A percentile compares a stretch with the other conserved stretches of the same genome.
Evolutionary conservation across 2,888 invertebrate genomes (phyloP).

Genomic region (Melieria picta): DNA sequence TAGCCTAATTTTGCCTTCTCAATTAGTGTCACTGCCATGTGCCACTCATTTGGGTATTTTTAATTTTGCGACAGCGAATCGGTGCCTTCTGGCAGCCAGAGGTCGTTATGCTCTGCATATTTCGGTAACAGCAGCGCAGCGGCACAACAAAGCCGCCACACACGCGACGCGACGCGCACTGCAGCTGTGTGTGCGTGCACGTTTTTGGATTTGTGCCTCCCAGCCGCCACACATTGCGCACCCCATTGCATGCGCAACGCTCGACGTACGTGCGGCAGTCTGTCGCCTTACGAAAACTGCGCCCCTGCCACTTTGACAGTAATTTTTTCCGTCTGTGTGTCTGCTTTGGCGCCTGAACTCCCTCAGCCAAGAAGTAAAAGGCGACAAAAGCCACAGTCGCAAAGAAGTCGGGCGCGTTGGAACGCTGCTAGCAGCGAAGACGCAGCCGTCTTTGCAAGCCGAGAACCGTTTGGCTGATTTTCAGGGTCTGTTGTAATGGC

Average conservation of each 20-base stretch:
- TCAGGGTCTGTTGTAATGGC: background rate
- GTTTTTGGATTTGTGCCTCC: background rate
- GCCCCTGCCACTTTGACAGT: constrained; percentile 2
- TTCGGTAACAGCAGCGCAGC: constrained; percentile 57
- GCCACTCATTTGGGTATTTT: too few relatives aligned
- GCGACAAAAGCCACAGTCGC: too few relatives aligned
- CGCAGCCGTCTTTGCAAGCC: too few relatives aligned
- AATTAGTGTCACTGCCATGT: too few relatives aligned
- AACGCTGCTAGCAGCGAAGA: too few relatives aligned
- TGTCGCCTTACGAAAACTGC: constrained; percentile 4
- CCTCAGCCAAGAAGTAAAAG: background rate
- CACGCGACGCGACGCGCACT: background rate
- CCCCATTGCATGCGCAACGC: background rate
- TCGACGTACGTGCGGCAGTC: background rate
- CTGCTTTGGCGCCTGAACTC: background rate
- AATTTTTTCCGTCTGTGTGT: constrained; percentile 10
- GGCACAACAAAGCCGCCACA: constrained; percentile 38
- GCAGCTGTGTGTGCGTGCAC: too few relatives aligned
- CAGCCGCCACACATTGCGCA: background rate
- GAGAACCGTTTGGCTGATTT: too few relatives aligned
- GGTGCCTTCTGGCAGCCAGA: constrained; percentile 10
- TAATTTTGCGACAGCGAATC: background rate
- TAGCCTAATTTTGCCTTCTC: too few relatives aligned
- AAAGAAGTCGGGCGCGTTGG: too few relatives aligned
- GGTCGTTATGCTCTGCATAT: constrained; percentile 55